phyloP scores from a whole-genome alignment of 2,113 vertebrate genomes.

The Erinaceus europaeus region DNA sequence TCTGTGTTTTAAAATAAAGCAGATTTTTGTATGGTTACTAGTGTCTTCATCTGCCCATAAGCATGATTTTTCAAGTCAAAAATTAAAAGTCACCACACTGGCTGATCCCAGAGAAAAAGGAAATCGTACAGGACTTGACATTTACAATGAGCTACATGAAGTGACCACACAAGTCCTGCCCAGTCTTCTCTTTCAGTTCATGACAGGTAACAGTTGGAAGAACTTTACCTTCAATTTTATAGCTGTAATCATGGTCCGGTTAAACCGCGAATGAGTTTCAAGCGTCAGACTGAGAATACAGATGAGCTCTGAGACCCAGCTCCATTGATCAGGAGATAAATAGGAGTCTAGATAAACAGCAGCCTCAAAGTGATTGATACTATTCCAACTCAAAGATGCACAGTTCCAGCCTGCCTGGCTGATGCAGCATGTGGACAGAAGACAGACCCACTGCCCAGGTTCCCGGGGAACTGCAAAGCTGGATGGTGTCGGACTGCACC shows the following conservation, averaged over 20 bases:
- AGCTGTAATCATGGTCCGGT: neutral
- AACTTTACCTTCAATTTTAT: neutral
- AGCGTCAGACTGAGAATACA: neutral
- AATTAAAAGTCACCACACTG: neutral
- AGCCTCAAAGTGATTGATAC: neutral
- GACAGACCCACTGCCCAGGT: neutral
- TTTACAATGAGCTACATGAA: neutral
- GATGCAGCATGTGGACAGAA: neutral
- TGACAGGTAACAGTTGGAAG: neutral
- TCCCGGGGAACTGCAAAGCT: neutral
- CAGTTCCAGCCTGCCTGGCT: neutral
- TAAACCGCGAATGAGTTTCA: neutral
- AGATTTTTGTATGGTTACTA: neutral
- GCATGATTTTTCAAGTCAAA: neutral
- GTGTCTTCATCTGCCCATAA: neutral
- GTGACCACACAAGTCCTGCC: neutral
- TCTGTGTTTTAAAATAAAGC: neutral
- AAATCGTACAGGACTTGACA: too few species aligned
- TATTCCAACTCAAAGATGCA: neutral
- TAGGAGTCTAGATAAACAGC: neutral
- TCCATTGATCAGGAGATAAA: neutral
- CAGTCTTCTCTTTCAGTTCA: neutral
- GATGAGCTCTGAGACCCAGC: neutral
- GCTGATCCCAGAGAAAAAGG: too few species aligned
- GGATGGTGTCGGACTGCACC: neutral